These are phyloP conservation scores for Tinea trinotella DNA, from an alignment of 2,888 invertebrate species.

Conservation along the genomic window DNA sequence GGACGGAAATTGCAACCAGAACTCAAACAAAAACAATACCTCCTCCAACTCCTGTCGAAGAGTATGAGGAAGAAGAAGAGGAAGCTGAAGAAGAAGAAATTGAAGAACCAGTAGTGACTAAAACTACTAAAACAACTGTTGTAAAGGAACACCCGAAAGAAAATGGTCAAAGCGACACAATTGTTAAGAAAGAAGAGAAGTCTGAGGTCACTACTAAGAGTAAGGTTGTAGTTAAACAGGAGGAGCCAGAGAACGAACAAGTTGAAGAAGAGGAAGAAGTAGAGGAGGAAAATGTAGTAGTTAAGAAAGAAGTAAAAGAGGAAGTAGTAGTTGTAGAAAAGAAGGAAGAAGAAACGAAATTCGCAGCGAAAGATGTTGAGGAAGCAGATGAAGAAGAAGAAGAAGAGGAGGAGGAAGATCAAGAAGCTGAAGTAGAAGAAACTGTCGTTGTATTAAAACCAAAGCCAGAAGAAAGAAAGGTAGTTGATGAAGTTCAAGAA, in stretches of 20 bases:
- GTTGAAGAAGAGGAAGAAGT: conserved; percentile 32
- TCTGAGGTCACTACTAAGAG: conserved; percentile 39
- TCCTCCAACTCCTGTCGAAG: conserved; percentile 38
- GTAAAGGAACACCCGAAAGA: background rate
- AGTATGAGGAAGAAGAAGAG: conserved; percentile 34
- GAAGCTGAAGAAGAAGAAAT: conserved; percentile 31
- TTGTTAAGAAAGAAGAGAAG: conserved; percentile 47
- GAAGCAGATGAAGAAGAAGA: conserved; percentile 23
- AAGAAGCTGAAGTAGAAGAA: conserved; percentile 25
- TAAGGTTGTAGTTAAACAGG: conserved; percentile 37
- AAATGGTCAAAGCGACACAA: conserved; percentile 22
- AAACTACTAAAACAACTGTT: conserved; percentile 2
- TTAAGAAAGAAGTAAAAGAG: conserved; percentile 20
- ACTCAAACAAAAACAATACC: conserved; percentile 56
- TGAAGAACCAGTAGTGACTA: conserved; percentile 25
- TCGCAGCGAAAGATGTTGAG: conserved; percentile 23
- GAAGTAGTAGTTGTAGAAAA: conserved; percentile 25
- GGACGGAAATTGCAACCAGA: conserved; percentile 54
- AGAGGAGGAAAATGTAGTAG: conserved; percentile 22
- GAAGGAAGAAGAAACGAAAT: conserved; percentile 26
- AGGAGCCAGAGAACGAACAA: conserved; percentile 27
- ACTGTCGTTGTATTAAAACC: conserved; percentile 24
- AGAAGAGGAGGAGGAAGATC: conserved; percentile 25
- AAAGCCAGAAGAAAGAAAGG: conserved; percentile 26
- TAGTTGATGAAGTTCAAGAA: conserved; percentile 28